Percentiles rank a stretch among this genome's conserved stretches.
Conservation (phyloP, 2,113 vertebrate species). For the Pithys albifrons region DNA sequence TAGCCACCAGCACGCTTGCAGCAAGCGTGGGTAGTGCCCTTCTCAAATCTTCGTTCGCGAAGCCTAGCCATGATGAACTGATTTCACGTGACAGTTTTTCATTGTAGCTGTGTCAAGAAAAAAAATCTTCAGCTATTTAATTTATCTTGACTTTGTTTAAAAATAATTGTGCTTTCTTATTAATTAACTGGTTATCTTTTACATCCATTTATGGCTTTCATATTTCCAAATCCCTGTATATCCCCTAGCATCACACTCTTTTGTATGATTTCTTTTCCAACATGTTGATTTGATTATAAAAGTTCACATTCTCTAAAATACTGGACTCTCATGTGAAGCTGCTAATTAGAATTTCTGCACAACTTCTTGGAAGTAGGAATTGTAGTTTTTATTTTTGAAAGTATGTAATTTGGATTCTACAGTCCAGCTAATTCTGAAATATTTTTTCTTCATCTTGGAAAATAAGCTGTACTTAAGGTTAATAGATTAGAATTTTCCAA, state of each 20-base stretch:
- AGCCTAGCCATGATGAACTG: no score
- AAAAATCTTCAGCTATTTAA: conserved; percentile 1
- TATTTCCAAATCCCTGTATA: conserved; percentile 15
- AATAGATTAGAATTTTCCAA: conserved; percentile 15
- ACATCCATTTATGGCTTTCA: conserved; percentile 24
- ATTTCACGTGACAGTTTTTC: background rate
- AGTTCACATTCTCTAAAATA: background rate
- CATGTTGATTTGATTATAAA: background rate
- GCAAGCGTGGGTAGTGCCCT: no score
- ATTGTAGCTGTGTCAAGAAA: conserved; percentile 14
- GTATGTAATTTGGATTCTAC: background rate
- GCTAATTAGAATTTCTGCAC: conserved; percentile 26
- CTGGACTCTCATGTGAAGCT: background rate
- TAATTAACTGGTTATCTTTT: conserved; percentile 53
- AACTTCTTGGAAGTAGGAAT: background rate
- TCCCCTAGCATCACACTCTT: background rate
- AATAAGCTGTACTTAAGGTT: background rate
- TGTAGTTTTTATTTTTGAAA: background rate
- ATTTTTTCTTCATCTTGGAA: background rate
- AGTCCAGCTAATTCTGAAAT: background rate
- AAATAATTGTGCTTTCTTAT: conserved; percentile 20
- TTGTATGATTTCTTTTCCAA: background rate
- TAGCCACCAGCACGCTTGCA: no score
- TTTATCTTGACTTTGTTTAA: conserved; percentile 51
- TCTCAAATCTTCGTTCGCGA: no score